Evolutionary conservation across 1,140 invertebrate genomes (phyloP).

Genomic region (Dufourea novaeangliae): DNA sequence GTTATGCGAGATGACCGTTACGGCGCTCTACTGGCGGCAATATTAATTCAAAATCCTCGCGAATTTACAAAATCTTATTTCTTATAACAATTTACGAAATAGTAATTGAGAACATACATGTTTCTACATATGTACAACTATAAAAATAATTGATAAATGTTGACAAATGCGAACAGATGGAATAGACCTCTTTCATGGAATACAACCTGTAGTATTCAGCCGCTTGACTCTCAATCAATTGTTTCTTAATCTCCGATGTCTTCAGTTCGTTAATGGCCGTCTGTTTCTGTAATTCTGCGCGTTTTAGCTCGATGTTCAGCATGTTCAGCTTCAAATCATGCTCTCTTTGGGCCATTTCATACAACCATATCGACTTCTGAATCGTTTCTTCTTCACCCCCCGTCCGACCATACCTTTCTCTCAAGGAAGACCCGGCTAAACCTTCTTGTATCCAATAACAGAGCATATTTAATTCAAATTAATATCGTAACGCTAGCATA

Average conservation of each 20-base stretch:
- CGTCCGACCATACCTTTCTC: neutral
- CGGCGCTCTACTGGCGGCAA: conserved; percentile 25
- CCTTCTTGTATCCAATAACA: conserved; percentile 25
- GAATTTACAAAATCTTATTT: neutral
- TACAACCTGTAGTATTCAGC: conserved; percentile 60
- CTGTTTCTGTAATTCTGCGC: conserved; percentile 63
- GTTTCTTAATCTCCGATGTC: conserved; percentile 63
- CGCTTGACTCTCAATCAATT: conserved; percentile 56
- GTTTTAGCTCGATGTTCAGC: conserved; percentile 62
- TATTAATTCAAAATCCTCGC: conserved; percentile 2
- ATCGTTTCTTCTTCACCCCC: conserved; percentile 12
- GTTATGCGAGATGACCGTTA: neutral
- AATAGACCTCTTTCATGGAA: too few relatives aligned
- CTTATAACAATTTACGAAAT: neutral
- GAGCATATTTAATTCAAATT: neutral
- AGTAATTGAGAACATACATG: neutral
- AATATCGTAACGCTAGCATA: too few relatives aligned
- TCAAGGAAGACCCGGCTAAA: neutral
- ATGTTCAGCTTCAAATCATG: conserved; percentile 63
- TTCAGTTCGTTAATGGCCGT: conserved; percentile 62
- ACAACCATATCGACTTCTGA: conserved; percentile 49
- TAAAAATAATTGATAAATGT: too few relatives aligned
- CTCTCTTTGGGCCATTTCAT: conserved; percentile 56
- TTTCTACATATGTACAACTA: neutral
- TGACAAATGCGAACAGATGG: too few relatives aligned